Conservation (phyloP, 2,113 vertebrate species). For the Ahaetulla prasina region DNA sequence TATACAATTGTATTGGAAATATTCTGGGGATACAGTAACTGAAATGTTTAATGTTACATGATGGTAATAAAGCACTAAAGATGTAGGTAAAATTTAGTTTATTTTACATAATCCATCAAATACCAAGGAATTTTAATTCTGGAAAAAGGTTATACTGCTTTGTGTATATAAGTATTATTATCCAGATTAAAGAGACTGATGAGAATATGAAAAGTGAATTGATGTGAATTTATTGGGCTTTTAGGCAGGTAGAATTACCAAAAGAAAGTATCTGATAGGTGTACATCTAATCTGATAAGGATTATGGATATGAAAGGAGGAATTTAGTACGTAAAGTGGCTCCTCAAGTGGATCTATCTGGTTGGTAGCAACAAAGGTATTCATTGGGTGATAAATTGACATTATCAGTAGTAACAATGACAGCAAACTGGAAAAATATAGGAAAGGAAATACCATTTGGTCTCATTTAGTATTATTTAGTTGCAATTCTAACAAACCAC, state of each 20-base stretch:
- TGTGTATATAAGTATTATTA: too few relatives aligned
- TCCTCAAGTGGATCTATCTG: background rate
- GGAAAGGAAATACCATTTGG: background rate
- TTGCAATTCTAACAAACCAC: background rate
- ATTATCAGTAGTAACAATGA: background rate
- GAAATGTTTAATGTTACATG: too few relatives aligned
- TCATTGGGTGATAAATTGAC: background rate
- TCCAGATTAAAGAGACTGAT: too few relatives aligned
- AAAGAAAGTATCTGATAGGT: background rate
- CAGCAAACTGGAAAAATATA: background rate
- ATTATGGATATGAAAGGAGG: background rate
- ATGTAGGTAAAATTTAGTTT: too few relatives aligned
- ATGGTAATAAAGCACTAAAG: too few relatives aligned
- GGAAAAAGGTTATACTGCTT: too few relatives aligned
- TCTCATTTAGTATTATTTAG: background rate
- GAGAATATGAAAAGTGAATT: background rate
- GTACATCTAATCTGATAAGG: background rate
- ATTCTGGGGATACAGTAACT: too few relatives aligned
- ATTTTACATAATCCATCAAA: too few relatives aligned
- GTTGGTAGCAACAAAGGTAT: background rate
- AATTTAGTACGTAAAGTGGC: background rate
- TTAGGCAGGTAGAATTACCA: background rate
- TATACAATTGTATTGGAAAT: too few relatives aligned
- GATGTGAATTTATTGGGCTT: background rate
- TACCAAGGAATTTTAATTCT: too few relatives aligned